phyloP scores from a whole-genome alignment of 2,888 invertebrate genomes.

The Andrena chrysosceles region DNA sequence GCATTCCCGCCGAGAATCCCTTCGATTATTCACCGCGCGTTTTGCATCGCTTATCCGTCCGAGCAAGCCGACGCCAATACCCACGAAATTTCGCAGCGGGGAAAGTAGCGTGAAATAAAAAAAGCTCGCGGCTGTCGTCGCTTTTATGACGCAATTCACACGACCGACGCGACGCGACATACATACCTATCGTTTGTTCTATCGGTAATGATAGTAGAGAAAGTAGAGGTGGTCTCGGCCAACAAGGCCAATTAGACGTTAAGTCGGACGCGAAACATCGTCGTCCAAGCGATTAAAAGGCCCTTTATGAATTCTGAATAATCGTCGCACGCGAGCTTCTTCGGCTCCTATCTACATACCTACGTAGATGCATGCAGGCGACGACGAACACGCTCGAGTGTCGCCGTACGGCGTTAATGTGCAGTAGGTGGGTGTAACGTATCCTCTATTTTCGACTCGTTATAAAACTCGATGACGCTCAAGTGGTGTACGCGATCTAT shows the following conservation, averaged over 20 bases:
- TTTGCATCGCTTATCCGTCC: slow-evolving; percentile 1
- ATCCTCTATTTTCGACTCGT: slow-evolving; percentile 12
- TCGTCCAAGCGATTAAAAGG: slow-evolving; percentile 5
- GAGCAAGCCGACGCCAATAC: not conserved
- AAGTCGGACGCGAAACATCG: slow-evolving; percentile 4
- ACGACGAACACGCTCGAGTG: too few species aligned
- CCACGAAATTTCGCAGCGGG: not conserved
- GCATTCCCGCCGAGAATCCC: not conserved
- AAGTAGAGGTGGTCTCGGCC: not conserved
- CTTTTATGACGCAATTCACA: not conserved
- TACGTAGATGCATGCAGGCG: not conserved
- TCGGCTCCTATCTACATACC: not conserved
- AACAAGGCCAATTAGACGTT: slow-evolving; percentile 39
- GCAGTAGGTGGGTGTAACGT: not conserved
- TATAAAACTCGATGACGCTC: slow-evolving; percentile 50
- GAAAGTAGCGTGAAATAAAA: not conserved
- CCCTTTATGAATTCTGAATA: slow-evolving; percentile 52
- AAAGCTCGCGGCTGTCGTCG: not conserved
- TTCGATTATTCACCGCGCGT: slow-evolving; percentile 28
- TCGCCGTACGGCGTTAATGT: not conserved
- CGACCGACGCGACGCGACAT: not conserved
- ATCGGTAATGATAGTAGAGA: slow-evolving; percentile 37
- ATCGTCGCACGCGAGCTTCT: slow-evolving; percentile 44
- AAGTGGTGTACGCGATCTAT: slow-evolving; percentile 46
- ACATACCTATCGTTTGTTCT: slow-evolving; percentile 19